Evolutionary conservation across 92 coral and sea anemone genomes (phyloP), one percentile per base, ranked within the genome.

Genomic region (Zoanthus gigantus): DNA sequence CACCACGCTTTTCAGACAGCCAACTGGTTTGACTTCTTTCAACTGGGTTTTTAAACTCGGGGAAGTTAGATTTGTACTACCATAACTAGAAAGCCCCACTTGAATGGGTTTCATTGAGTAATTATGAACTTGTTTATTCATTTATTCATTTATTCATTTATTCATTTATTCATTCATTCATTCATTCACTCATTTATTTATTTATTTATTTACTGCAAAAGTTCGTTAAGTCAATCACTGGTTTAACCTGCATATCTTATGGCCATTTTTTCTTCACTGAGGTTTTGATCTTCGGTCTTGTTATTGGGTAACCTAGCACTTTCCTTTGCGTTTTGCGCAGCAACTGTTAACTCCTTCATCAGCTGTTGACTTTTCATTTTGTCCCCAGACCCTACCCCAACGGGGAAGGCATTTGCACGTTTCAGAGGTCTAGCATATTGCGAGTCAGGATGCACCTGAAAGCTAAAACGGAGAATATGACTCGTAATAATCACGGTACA

Each of bases 381-480:
- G 7, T 91, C 86, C 31, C 90, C 82, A 16, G 68, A 82, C 30
- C 87, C 84, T 16, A 84, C 61, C 2, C 87, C 84, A 72, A 90
- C 66, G 45, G 89, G 88, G 28, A 85, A 30, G 9, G 90, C 61
- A 65, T 85, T 95, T 74, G 93, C 52, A 72, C 88, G 78, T 84
- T 93, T 93, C 68, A 95, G 71, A 12, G 94, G 98, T 76, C 91
- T 89, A 57, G 98, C 94, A 71, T 89, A 95, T 4, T 90, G 93
- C 5, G 98, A 95, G 78, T 88, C 89, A 16, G 96, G 93, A 61
- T 93, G 94, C 74, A 95, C 87, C 65, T 88, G 96, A 90, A 83
- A 95, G 67, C 98, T 95, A 61, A 66, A 47, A 16, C 1, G 12
- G 56, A 50, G 12, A 50, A 50, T 50, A 50, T 50, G 9, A 50